Evolutionary conservation across 2,113 vertebrate genomes (phyloP), one percentile per base, ranked within the genome.

Genomic region (Pachycephala philippinensis): DNA sequence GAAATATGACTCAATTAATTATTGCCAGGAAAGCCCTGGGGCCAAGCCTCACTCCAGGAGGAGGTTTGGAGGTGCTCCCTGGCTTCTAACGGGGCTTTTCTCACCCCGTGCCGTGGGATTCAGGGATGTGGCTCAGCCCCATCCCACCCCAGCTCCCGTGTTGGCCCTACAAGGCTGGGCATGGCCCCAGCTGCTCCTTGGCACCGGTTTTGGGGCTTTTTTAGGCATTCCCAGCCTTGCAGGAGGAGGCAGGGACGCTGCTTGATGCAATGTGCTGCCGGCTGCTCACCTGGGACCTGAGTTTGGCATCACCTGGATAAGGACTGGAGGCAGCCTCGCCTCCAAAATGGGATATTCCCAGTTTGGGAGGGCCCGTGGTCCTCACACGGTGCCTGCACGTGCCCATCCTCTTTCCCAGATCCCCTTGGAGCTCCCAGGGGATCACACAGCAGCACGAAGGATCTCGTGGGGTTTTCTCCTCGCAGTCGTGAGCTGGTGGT

Each of bases 1-100:
- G 97, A 97, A 97, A 97, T 96, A 93, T 72, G 97, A 97, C 94
- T 98, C 96, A 78, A 90, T 98, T 97, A 96, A 96, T 87, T 94
- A 93, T 93, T 70, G 91, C 76, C 84, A 90, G 95, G 81, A 81
- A 57, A 93, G 94, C 96, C 93, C 95, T 8, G 18, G 72, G 94
- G 90, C 2, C 7, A 35, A 83, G 57, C 61, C 85, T 93, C 87
- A 7, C 87, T 72, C 74, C 10, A 3, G 61, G 69, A 93, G 65
- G 65, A 61, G 47, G 50, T 64, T 91, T 69, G 5, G n/a, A 81
- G 87, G 30, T 1, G 66, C 44, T 85, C 81, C 18, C 1, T 5
- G 35, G 26, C 12, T 74, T 83, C 40, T 49, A 42, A 56, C 2
- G 15, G 65, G 69, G 84, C 12, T 91, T 95, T 84, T 95, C 57